These are phyloP conservation scores for Solenopsis invicta DNA, from an alignment of 1,140 invertebrate species.

Conservation along the genomic window DNA sequence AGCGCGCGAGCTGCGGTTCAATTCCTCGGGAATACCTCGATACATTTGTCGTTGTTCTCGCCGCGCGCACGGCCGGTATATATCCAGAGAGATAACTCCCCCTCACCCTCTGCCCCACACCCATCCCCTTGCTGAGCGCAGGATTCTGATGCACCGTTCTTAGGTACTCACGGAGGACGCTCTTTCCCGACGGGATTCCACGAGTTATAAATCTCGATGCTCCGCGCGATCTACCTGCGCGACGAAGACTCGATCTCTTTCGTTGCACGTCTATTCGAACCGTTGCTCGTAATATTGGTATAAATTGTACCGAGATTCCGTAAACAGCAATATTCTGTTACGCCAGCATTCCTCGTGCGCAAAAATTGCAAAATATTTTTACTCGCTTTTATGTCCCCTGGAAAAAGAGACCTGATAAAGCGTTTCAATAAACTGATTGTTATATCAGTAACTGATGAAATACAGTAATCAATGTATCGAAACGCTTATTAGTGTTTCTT, in stretches of 20 bases:
- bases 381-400: background rate
- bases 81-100: conserved; percentile 65
- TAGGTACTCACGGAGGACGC: background rate
- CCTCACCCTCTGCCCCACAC: background rate
- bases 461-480: too few species aligned
- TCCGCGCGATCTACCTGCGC: conserved; percentile 51
- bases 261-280: conserved; percentile 34
- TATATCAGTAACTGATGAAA: too few species aligned
- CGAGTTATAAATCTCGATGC: conserved; percentile 68
- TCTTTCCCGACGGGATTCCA: conserved; percentile 52
- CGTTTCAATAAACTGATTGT: too few species aligned
- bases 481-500: too few species aligned
- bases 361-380: background rate
- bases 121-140: too few species aligned
- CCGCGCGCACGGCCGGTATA: conserved; percentile 48
- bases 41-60: conserved; percentile 84
- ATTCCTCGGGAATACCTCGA: conserved; percentile 85
- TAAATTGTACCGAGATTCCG: background rate
- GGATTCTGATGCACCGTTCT: conserved; percentile 27
- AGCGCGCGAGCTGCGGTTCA: conserved; percentile 76
- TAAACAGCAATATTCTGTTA: background rate
- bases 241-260: conserved; percentile 1
- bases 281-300: background rate
- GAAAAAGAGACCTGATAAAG: too few species aligned
- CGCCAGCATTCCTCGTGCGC: too few species aligned